Percentiles rank a stretch among this genome's conserved stretches.
These are phyloP conservation scores for Abrostola triplasia DNA, from an alignment of 2,888 invertebrate species.

Conservation along the genomic window DNA sequence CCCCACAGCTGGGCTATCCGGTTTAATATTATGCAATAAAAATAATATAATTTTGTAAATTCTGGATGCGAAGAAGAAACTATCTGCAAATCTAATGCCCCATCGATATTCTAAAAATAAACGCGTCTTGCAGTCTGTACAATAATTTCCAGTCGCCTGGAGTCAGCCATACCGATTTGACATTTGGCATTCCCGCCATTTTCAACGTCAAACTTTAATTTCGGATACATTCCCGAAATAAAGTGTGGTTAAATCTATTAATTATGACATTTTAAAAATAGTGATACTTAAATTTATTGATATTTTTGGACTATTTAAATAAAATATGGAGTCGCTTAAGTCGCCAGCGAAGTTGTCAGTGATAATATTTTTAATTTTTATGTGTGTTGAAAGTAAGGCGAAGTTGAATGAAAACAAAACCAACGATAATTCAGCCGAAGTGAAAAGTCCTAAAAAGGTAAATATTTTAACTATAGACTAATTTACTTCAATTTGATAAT, in stretches of 20 bases:
- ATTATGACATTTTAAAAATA: slow-evolving; percentile 30
- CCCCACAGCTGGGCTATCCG: too few relatives aligned
- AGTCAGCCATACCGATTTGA: slow-evolving; percentile 60
- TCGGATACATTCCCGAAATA: slow-evolving; percentile 20
- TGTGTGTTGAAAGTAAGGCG: slow-evolving; percentile 63
- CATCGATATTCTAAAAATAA: slow-evolving; percentile 71
- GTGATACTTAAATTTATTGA: slow-evolving; percentile 14
- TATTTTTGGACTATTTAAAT: slow-evolving; percentile 28
- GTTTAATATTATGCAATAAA: too few relatives aligned
- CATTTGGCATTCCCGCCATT: slow-evolving; percentile 64
- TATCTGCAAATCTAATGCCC: slow-evolving; percentile 57
- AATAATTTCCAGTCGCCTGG: slow-evolving; percentile 71
- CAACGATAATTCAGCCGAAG: slow-evolving; percentile 60
- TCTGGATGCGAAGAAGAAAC: slow-evolving; percentile 48
- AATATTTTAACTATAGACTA: neutral
- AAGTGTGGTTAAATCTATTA: slow-evolving; percentile 13
- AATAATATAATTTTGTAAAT: neutral
- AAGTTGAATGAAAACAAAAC: slow-evolving; percentile 66
- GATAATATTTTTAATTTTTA: slow-evolving; percentile 62
- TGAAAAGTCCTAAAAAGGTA: slow-evolving; percentile 66
- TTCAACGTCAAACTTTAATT: slow-evolving; percentile 49
- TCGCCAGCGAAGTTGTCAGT: slow-evolving; percentile 54
- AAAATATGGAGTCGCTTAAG: slow-evolving; percentile 57
- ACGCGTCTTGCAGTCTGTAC: slow-evolving; percentile 71
- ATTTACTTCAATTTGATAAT: too few relatives aligned